Base-by-base conservation (phyloP, 2,797 vertebrate species). In the Kryptopterus vitreolus region DNA sequence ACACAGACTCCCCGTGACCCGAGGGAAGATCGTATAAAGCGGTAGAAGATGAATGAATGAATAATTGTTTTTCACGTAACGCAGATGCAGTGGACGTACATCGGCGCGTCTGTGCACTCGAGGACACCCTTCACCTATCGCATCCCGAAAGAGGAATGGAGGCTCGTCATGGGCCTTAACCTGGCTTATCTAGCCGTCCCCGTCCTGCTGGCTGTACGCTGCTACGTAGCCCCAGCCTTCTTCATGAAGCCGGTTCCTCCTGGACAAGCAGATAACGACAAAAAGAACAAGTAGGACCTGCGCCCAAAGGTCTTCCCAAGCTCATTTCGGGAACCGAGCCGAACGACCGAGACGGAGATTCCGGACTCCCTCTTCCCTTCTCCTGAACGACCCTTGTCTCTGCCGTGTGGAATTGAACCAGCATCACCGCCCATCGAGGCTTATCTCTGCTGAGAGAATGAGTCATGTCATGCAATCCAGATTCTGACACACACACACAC, bases 111-210 rank as follows among this genome's bases (percentile, higher is more conserved):
- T 15, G 84, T 95, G 62, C 97, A 99, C 87, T 81, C 90, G 13
- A 94, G 94, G 26, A 99, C 98, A 0, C 93, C 97, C 16, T 98
- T 95, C 89, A 97, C 96, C 0, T 98, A 99, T 90, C 92, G 97
- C 26, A 92, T 96, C 81, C 97, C 97, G 0, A 90, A 94, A 58
- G 96, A 97, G 1, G 88, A 92, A 71, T 92, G 94, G 90, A 87
- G 90, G 86, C 72, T 84, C 10, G 94, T 98, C 82, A 85, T 98
- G 53, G 1, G 88, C 57, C 88, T 92, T 81, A 99, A 99, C 75
- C 5, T 90, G 35, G 82, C 95, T 26, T 95, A 94, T 0, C 88
- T 91, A 0, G 80, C 91, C 31, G 91, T 84, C 0, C 96, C 95
- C 0, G 90, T 89, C 77, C 88, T 98, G 16, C 89, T 98, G 84